Conservation (phyloP, 2,113 vertebrate species). For the Fukomys damarensis region DNA sequence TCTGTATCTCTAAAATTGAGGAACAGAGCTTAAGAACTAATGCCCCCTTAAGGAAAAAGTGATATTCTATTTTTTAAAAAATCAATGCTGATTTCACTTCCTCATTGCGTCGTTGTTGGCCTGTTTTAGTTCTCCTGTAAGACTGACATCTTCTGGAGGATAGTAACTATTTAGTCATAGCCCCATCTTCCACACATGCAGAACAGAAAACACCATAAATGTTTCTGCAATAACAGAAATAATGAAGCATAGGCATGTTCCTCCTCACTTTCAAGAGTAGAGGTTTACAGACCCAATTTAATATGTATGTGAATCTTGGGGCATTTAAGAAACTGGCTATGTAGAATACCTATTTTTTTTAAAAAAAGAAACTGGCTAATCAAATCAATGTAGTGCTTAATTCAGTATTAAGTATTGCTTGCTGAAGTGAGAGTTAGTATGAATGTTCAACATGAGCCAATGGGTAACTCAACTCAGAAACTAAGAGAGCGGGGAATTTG, state of each 20-base stretch:
- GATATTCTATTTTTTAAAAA: background rate
- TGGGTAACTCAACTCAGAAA: background rate
- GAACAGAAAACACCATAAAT: background rate
- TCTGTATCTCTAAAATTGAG: background rate
- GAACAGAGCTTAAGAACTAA: background rate
- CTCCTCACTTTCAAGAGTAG: background rate
- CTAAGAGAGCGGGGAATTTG: background rate
- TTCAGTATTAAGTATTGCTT: background rate
- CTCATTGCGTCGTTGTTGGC: background rate
- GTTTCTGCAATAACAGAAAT: background rate
- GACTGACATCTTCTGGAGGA: background rate
- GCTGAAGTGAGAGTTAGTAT: background rate
- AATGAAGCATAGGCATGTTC: background rate
- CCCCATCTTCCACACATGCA: background rate
- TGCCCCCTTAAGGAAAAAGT: background rate
- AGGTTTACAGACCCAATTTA: background rate
- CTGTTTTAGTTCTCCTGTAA: conserved; percentile 25
- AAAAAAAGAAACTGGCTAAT: background rate
- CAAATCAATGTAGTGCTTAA: background rate
- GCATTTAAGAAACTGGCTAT: background rate
- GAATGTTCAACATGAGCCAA: background rate
- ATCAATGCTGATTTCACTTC: background rate
- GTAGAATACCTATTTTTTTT: too few relatives aligned
- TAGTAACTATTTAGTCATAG: background rate
- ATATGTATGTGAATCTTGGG: background rate